Evolutionary conservation across 1,140 invertebrate species (phyloP), one percentile per base, ranked within the genome.

Genomic region (Aricia agestis): DNA sequence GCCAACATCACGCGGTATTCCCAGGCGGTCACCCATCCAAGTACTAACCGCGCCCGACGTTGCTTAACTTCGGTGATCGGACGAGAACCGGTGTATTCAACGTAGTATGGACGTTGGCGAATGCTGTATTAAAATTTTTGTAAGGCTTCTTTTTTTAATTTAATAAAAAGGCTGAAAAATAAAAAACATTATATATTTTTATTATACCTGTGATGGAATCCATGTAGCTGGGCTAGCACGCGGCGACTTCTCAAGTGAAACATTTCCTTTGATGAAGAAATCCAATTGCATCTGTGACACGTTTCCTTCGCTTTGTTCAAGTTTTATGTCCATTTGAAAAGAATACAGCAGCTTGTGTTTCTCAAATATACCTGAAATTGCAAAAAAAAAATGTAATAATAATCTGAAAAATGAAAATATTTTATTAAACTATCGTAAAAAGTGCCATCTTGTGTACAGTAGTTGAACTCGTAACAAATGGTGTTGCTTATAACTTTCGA

Each of bases 311-410:
- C 94, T 95, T 79, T 95, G 94, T 80, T 98, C 94, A 69, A 98
- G 88, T 83, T 96, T 97, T 2, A 95, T 94, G 66, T 96, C 95
- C 83, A 98, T 97, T 94, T 97, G 96, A 86, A 98, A 97, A 0
- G 97, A 98, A 85, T 95, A 98, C 13, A 98, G 89, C 42, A 98
- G 85, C 84, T 98, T 98, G 89, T 98, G 97, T 67, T 95, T 94
- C 84, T 98, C 97, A 83, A 98, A 98, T 72, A 98, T 97, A 66
- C 96, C 94, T 95, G 79, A 15, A 66, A 58, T 63, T 72, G 58
- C 42, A 72, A 67, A 69, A n/a, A 6, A 19, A n/a, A n/a, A n/a
- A n/a, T n/a, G n/a, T n/a, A n/a, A 57, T n/a, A 11, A 31, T 32
- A 31, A 25, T 10, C 19, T n/a, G 61, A 13, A 41, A 17, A 36